Conservation (phyloP, 2,888 invertebrate species). For the Dryobota labecula region DNA sequence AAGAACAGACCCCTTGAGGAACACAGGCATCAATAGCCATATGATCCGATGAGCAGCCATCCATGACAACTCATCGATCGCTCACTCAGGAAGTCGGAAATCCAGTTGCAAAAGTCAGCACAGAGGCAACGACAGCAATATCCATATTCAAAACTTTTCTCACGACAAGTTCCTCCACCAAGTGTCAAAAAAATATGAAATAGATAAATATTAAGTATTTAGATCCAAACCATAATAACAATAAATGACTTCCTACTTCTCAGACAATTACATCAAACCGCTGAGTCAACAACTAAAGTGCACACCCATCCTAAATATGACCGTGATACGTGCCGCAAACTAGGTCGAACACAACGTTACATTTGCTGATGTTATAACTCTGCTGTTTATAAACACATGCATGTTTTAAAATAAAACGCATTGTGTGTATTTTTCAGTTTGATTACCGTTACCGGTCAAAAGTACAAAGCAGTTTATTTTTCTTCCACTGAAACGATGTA, state of each 20-base stretch:
- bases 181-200: background rate
- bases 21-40: too few species aligned
- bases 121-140: too few species aligned
- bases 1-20: too few species aligned
- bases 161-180: background rate
- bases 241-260: conserved; percentile 52
- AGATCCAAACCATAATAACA: background rate
- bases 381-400: conserved; percentile 48
- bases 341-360: conserved; percentile 51
- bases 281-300: conserved; percentile 29
- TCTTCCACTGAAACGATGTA: conserved; percentile 22
- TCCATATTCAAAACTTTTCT: background rate
- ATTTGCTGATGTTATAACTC: conserved; percentile 41
- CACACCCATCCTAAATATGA: conserved; percentile 51
- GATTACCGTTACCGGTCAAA: conserved; percentile 8
- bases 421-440: conserved; percentile 40
- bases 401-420: conserved; percentile 29
- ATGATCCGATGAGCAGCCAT: too few species aligned
- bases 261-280: conserved; percentile 13
- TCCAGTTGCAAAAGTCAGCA: too few species aligned
- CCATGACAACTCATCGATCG: too few species aligned
- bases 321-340: conserved; percentile 52
- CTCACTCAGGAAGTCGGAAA: too few species aligned
- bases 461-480: conserved; percentile 16
- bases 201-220: background rate